Evolutionary conservation across 92 coral and sea anemone species (phyloP).

Genomic region (Epizoanthus stellaris): DNA sequence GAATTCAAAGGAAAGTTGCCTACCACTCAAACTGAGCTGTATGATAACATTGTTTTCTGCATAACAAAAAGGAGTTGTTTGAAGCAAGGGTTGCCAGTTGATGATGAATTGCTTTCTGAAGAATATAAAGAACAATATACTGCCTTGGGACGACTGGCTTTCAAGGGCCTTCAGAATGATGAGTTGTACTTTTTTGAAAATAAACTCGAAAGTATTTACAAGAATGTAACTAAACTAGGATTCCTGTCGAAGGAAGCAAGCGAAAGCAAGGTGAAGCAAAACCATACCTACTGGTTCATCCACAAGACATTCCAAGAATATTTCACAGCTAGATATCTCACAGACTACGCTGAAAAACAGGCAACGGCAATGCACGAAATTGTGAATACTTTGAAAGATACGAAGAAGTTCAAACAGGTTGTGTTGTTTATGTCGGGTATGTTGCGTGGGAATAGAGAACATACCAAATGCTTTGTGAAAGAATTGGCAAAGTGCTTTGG

Average conservation of each 20-base stretch:
- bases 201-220: not conserved
- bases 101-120: constrained; percentile 5
- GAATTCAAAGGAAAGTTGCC: constrained; percentile 10
- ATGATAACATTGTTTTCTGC: constrained; percentile 26
- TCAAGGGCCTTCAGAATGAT: constrained; percentile 15
- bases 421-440: not conserved
- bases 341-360: not conserved
- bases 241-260: constrained; percentile 43
- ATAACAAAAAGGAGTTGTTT: constrained; percentile 5
- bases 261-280: constrained; percentile 32
- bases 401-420: not conserved
- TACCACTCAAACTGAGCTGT: constrained; percentile 18
- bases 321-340: constrained; percentile 31
- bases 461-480: not conserved
- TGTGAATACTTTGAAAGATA: not conserved
- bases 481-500: not conserved
- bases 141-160: constrained; percentile 43
- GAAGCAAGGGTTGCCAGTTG: not conserved
- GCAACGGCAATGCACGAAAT: not conserved
- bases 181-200: constrained; percentile 7
- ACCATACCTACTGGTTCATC: no score
- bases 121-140: constrained; percentile 2
- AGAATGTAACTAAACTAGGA: constrained; percentile 2
- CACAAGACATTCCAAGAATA: no score
- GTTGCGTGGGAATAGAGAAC: not conserved